phyloP scores from a whole-genome alignment of 1,140 invertebrate genomes.

The Pseudomyrmex gracilis region DNA sequence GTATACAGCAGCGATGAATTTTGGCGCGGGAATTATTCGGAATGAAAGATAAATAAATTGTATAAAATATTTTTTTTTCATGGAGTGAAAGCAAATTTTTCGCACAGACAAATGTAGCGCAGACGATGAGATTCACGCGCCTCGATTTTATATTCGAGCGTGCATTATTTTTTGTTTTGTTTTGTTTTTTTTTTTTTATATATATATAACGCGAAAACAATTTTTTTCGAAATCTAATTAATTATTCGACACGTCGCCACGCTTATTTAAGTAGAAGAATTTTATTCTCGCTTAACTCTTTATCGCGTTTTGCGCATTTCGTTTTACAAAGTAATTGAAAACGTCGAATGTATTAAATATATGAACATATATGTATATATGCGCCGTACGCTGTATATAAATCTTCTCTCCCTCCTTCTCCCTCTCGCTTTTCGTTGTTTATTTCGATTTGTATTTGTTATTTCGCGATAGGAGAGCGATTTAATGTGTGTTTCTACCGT shows the following conservation, averaged over 20 bases:
- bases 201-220: not conserved
- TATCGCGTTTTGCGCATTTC: not conserved
- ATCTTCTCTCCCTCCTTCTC: not conserved
- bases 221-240: not conserved
- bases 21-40: not conserved
- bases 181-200: too few species aligned
- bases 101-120: not conserved
- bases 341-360: too few species aligned
- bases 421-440: not conserved
- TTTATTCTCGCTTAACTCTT: not conserved
- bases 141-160: too few species aligned
- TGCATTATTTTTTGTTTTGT: too few species aligned
- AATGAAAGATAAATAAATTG: conserved; percentile 4
- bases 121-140: not conserved
- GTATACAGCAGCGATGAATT: not conserved
- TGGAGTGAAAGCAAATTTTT: not conserved
- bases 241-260: conserved; percentile 5
- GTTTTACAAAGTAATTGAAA: conserved; percentile 6
- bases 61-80: conserved; percentile 5
- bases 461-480: conserved; percentile 5
- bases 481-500: conserved; percentile 45
- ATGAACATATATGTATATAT: not conserved
- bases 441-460: not conserved
- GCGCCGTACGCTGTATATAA: not conserved
- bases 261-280: not conserved